Evolutionary conservation across 1,140 invertebrate genomes (phyloP).

Genomic region (Berghia stephanieae): DNA sequence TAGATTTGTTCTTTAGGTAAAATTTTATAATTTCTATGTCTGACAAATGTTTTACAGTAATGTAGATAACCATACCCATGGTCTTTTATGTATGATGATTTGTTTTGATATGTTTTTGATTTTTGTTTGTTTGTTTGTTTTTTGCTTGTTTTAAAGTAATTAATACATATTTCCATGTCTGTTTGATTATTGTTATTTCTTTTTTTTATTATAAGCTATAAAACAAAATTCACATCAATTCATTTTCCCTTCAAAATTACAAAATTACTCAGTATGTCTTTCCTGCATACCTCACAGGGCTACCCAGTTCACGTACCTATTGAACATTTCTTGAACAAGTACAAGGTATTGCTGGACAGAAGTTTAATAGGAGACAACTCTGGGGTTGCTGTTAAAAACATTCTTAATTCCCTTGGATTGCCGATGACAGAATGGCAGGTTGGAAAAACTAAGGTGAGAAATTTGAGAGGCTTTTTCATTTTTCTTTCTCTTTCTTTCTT

Average conservation of each 20-base stretch:
- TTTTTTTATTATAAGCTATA: too few relatives aligned
- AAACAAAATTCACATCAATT: not conserved
- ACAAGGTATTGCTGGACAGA: constrained; percentile 72
- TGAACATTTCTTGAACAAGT: constrained; percentile 81
- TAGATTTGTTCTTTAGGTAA: not conserved
- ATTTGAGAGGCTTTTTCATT: too few relatives aligned
- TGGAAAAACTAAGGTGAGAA: constrained; percentile 88
- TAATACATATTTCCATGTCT: too few relatives aligned
- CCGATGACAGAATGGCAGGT: constrained; percentile 86
- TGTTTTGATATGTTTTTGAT: too few relatives aligned
- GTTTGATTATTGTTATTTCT: too few relatives aligned
- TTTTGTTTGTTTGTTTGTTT: not conserved
- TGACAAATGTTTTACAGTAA: constrained; percentile 1
- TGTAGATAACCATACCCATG: too few relatives aligned
- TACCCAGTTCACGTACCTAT: constrained; percentile 89
- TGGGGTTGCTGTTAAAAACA: constrained; percentile 47
- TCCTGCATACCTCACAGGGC: constrained; percentile 72
- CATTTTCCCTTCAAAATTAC: not conserved
- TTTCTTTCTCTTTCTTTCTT: too few relatives aligned
- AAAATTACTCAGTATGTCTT: constrained; percentile 26
- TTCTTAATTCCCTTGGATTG: constrained; percentile 73
- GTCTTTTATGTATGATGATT: too few relatives aligned
- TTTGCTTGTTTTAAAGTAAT: not conserved
- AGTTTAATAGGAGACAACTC: constrained; percentile 34
- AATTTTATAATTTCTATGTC: not conserved